Percentiles rank a stretch among this genome's conserved stretches.
Conservation (phyloP, 2,888 invertebrate genomes). For the Lasius fuliginosus region DNA sequence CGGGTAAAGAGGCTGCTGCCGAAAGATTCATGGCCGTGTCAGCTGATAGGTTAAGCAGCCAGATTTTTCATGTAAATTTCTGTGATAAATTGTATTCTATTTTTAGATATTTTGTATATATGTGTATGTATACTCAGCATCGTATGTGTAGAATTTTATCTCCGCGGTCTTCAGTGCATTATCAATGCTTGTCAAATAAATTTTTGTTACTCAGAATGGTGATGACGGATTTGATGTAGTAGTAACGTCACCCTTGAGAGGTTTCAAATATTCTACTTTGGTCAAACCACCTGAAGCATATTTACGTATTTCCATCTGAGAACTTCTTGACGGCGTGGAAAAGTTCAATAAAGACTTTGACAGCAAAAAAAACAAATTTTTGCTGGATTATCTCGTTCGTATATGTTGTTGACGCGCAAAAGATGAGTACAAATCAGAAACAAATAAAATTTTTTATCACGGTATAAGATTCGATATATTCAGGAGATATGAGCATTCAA, state of each 20-base stretch:
- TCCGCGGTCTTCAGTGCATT: not conserved
- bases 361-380: not conserved
- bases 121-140: not conserved
- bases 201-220: conserved; percentile 33
- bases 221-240: conserved; percentile 7
- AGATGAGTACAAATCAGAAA: conserved; percentile 9
- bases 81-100: conserved; percentile 32
- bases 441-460: not conserved
- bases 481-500: not conserved
- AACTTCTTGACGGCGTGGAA: conserved; percentile 12
- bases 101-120: conserved; percentile 18
- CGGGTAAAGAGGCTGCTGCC: conserved; percentile 44
- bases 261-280: conserved; percentile 54
- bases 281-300: not conserved
- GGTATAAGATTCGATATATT: not conserved
- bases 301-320: not conserved
- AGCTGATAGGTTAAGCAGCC: conserved; percentile 54
- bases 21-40: conserved; percentile 54
- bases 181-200: conserved; percentile 3
- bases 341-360: not conserved
- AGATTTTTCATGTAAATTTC: conserved; percentile 54
- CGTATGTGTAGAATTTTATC: conserved; percentile 31
- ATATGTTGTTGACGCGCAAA: conserved; percentile 1
- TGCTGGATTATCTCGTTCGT: not conserved
- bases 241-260: not conserved